phyloP scores from a whole-genome alignment of 2,113 vertebrate species.

The Calidris pugnax region DNA sequence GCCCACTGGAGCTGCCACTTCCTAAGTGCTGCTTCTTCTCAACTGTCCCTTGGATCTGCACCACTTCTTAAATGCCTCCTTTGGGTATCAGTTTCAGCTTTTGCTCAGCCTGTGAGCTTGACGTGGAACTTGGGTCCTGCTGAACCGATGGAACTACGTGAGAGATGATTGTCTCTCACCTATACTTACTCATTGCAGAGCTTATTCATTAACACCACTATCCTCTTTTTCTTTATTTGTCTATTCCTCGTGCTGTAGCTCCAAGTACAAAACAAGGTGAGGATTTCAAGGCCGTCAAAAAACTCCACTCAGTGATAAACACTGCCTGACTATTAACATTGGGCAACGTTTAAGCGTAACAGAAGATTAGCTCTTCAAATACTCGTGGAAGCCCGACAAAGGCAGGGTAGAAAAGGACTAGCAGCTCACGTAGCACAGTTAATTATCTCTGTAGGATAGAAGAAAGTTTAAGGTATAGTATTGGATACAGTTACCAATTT shows the following conservation, averaged over 20 bases:
- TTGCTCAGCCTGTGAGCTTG: background rate
- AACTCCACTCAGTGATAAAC: background rate
- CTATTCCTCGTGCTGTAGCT: background rate
- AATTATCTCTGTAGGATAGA: background rate
- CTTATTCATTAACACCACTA: background rate
- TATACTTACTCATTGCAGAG: background rate
- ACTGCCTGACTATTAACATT: background rate
- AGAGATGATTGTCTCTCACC: background rate
- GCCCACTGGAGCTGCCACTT: background rate
- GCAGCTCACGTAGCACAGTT: background rate
- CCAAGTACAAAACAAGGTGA: background rate
- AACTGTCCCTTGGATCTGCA: background rate
- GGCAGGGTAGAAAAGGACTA: background rate
- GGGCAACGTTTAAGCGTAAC: background rate
- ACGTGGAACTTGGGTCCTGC: background rate
- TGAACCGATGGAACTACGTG: background rate
- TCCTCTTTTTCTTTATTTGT: background rate
- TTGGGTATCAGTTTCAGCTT: background rate
- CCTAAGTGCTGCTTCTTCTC: background rate
- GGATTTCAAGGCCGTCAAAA: conserved; percentile 5
- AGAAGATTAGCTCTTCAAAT: conserved; percentile 64
- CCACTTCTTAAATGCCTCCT: background rate
- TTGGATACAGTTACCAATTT: background rate
- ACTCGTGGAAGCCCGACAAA: background rate
- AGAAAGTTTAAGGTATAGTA: background rate